Base-by-base conservation (phyloP, 2,113 vertebrate species). In the Rhinoderma darwinii region DNA sequence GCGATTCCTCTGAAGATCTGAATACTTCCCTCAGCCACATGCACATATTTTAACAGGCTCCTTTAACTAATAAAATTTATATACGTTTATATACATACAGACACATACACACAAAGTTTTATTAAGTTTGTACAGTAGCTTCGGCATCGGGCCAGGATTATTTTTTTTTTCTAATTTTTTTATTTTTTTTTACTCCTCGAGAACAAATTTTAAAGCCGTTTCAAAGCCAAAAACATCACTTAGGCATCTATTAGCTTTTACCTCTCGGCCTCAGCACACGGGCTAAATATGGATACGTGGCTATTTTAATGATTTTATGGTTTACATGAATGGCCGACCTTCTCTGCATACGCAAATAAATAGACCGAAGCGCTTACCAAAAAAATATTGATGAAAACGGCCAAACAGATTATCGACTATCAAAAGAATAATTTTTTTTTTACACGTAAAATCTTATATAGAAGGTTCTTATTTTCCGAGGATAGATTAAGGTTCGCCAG, bases 191-290 rank as follows among this genome's bases (percentile, higher is more conserved):
- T n/a, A 54, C 72, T 85, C 88, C 82, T 27, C 47, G 74, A 89
- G 84, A 89, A 79, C 87, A 88, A 88, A 83, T 75, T 90, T 87
- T 85, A 83, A 87, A 87, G 79, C 20, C 35, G 39, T 74, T 87
- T 32, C 63, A 54, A 63, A 91, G 91, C 92, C 92, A 93, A 93
- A 90, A 92, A 90, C 91, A 92, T 92, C 91, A 92, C 84, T 83
- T 81, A 89, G 86, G 88, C 83, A n/a, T 0, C 90, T 89, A 7
- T 86, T 90, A 0, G 0, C 90, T 89, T 78, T 81, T 88, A 89
- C 86, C 89, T 87, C 87, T 91, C 90, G 90, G 90, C 91, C 90
- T 89, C 86, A 0, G 0, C 84, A 86, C 84, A 89, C 88, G 18
- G 12, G 89, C 90, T 91, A 92, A 91, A 92, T 92, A 89, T 87